Conservation (phyloP, 2,888 invertebrate genomes). For the Limnephilus lunatus region DNA sequence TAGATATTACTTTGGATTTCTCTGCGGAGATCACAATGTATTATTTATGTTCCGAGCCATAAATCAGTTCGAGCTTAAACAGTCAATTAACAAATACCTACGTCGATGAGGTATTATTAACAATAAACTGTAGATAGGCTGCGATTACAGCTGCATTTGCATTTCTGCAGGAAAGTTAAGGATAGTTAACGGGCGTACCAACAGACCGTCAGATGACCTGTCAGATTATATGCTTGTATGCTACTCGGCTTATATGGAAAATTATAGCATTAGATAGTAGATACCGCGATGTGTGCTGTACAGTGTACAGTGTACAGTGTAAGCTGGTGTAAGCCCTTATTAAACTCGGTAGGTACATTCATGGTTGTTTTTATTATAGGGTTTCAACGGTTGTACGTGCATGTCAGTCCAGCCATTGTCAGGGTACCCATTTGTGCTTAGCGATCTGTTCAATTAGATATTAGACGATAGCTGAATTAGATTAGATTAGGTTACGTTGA, state of each 20-base stretch:
- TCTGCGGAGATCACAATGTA: neutral
- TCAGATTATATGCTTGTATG: slow-evolving; percentile 39
- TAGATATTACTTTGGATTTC: neutral
- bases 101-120: slow-evolving; percentile 37
- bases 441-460: neutral
- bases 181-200: slow-evolving; percentile 38
- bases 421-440: neutral
- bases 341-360: neutral
- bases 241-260: slow-evolving; percentile 43
- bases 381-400: neutral
- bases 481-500: neutral
- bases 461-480: neutral
- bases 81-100: slow-evolving; percentile 45
- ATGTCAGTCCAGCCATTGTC: neutral
- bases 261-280: slow-evolving; percentile 38
- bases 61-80: slow-evolving; percentile 25
- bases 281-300: slow-evolving; percentile 22
- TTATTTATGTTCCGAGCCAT: neutral
- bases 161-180: slow-evolving; percentile 36
- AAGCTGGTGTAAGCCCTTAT: slow-evolving; percentile 5
- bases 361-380: neutral
- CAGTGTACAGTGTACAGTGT: neutral
- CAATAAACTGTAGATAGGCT: slow-evolving; percentile 36
- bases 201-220: slow-evolving; percentile 45
- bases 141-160: slow-evolving; percentile 25